A percentile compares a stretch with the other conserved stretches of the same genome.
Evolutionary conservation across 2,888 invertebrate genomes (phyloP).

Genomic region (Mycogona germanica): DNA sequence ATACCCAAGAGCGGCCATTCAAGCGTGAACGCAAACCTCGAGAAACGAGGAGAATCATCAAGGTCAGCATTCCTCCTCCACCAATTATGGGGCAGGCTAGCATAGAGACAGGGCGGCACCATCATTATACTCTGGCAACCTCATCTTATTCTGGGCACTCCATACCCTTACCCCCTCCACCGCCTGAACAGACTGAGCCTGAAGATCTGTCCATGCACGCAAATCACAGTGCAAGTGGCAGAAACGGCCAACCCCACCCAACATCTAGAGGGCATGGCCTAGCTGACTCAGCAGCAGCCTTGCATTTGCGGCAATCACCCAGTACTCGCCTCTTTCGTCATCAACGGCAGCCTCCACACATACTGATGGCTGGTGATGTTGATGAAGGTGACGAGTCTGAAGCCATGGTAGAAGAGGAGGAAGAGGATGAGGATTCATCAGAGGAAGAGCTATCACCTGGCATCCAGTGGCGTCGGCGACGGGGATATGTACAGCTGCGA

Average conservation of each 20-base stretch:
- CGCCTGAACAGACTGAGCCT: constrained; percentile 69
- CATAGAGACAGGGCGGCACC: no score
- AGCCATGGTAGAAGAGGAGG: constrained; percentile 20
- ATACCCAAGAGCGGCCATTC: constrained; percentile 13
- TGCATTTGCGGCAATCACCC: constrained; percentile 5
- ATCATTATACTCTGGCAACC: no score
- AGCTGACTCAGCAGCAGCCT: background rate
- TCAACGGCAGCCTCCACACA: background rate
- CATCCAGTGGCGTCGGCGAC: no score
- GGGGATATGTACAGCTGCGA: no score
- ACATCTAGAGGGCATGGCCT: no score
- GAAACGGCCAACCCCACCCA: background rate
- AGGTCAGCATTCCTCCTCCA: constrained; percentile 28
- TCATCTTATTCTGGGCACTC: background rate
- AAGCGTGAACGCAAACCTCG: constrained; percentile 38
- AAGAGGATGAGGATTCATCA: constrained; percentile 22
- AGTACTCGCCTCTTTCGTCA: no score
- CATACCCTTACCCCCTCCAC: constrained; percentile 35
- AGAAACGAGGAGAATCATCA: constrained; percentile 42
- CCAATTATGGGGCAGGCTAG: background rate
- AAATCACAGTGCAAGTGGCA: constrained; percentile 21
- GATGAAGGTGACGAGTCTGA: constrained; percentile 19
- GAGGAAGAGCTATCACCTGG: no score
- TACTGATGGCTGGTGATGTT: constrained; percentile 15
- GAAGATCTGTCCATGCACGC: constrained; percentile 65